Evolutionary conservation across 53 echinoderm and acorn worm genomes (phyloP), one percentile per base, ranked within the genome.

Genomic region (Arbacia lixula): DNA sequence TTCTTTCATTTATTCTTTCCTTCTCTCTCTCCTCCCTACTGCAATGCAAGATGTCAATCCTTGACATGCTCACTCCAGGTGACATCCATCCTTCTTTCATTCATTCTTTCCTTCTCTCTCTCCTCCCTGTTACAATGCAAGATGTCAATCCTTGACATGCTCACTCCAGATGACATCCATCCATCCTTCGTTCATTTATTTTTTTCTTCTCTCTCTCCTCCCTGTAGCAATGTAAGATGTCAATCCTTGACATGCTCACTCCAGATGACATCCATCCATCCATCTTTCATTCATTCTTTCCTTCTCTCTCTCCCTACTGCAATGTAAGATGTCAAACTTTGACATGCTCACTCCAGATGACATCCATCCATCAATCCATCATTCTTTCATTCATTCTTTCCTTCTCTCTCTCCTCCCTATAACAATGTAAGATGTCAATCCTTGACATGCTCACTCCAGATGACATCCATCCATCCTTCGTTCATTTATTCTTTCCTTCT

Each of bases 41-140:
- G 95, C 95, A 94, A 94, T 94, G 95, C 57, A 76, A 91, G 19
- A 82, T 83, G 89, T 89, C 95, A 16, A 79, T 94, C 12, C 87
- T 94, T 5, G 95, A 95, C 71, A 87, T 90, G 11, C 38, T 95
- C 34, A 95, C 92, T 17, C 89, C 92, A 42, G 95, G 92, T 68
- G 92, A 95, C 37, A 86, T 95, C 31, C 87, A 91, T 21, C 84
- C 87, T 51, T 87, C n/a, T n/a, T n/a, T n/a, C n/a, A n/a, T n/a
- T n/a, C n/a, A n/a, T n/a, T n/a, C n/a, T n/a, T n/a, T n/a, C n/a
- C n/a, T n/a, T n/a, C n/a, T 56, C 55, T 35, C 79, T 53, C 54
- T 46, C 46, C 14, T 46, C 14, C 14, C 46, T 10, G 14, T n/a
- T n/a, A n/a, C n/a, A n/a, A n/a, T n/a, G n/a, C n/a, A n/a, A n/a